Base-by-base conservation (phyloP, 35 echinoderm and acorn worm genomes). In the Hemicentrotus pulcherrimus region DNA sequence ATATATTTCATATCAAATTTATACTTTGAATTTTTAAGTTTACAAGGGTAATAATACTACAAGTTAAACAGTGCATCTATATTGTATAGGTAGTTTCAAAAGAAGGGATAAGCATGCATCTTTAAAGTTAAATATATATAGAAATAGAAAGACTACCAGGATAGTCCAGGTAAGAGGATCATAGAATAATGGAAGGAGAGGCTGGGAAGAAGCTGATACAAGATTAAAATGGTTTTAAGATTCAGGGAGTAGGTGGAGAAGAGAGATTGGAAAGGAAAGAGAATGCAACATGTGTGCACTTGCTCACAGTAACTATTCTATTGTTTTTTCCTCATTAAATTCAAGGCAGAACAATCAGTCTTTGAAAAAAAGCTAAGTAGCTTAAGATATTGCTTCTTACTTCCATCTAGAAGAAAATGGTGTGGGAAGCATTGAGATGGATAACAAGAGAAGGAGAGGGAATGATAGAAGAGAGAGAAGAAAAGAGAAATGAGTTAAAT, bases 171-270 rank as follows among this genome's bases (percentile, higher is more conserved):
- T 90, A 90, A 90, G 88, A 90, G 88, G 88, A 90, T 90, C 88
- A 90, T 15, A 33, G 88, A 47, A 90, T 33, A 90, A 90, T 90
- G 88, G 88, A 24, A 9, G 46, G 6, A 90, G 33, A 45, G 32
- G 88, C 88, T 45, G n/a, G 6, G 33, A n/a, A 24, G 88, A 47
- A 47, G 46, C 88, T 90, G 32, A 90, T 90, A 47, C 88, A 90
- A 90, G 88, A 90, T 90, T 90, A 90, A 47, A 30, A 19, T 45
- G 88, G 88, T 33, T 90, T 90, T 90, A 33, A 90, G 88, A 41
- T 47, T 15, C 32, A 13, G 4, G 4, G 31, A 35, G 88, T 45
- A 47, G 18, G 31, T 45, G 88, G 33, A 35, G 11, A 19, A 88
- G 86, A 19, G 19, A 28, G 88, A 32, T 18, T 90, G 45, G 6